Evolutionary conservation across 2,113 vertebrate genomes (phyloP).

Genomic region (Amphiprion ocellaris): DNA sequence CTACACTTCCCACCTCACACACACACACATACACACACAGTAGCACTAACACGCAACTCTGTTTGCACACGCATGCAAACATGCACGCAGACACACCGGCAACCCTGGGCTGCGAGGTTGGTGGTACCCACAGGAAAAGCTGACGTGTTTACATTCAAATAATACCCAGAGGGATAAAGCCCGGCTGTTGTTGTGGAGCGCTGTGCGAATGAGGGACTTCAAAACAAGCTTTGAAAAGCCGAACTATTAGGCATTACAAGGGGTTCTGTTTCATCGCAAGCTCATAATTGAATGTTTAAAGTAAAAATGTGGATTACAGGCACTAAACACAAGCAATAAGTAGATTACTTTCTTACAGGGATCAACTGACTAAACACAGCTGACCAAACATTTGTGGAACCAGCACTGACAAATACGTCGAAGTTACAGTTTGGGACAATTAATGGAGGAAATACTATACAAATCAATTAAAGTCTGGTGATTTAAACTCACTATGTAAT

Average conservation of each 20-base stretch:
- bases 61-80: conserved; percentile 26
- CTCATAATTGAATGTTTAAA: conserved; percentile 27
- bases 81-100: neutral
- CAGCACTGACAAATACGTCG: neutral
- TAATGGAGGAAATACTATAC: too few relatives aligned
- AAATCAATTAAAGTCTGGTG: too few relatives aligned
- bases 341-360: conserved; percentile 4
- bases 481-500: neutral
- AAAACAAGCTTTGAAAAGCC: conserved; percentile 32
- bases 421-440: too few relatives aligned
- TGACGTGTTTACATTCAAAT: conserved; percentile 72
- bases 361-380: conserved; percentile 5
- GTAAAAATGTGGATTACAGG: conserved; percentile 23
- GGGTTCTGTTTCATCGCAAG: conserved; percentile 3
- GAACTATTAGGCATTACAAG: conserved; percentile 8
- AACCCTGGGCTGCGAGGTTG: conserved; percentile 17
- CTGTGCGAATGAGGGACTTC: conserved; percentile 40
- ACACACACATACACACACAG: neutral
- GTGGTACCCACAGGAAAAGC: conserved; percentile 63
- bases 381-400: neutral
- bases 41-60: conserved; percentile 1
- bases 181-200: conserved; percentile 39
- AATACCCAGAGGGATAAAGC: conserved; percentile 52
- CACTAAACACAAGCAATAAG: conserved; percentile 7
- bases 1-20: neutral